Evolutionary conservation across 2,797 vertebrate genomes (phyloP).

Genomic region (Scolopax rusticola): DNA sequence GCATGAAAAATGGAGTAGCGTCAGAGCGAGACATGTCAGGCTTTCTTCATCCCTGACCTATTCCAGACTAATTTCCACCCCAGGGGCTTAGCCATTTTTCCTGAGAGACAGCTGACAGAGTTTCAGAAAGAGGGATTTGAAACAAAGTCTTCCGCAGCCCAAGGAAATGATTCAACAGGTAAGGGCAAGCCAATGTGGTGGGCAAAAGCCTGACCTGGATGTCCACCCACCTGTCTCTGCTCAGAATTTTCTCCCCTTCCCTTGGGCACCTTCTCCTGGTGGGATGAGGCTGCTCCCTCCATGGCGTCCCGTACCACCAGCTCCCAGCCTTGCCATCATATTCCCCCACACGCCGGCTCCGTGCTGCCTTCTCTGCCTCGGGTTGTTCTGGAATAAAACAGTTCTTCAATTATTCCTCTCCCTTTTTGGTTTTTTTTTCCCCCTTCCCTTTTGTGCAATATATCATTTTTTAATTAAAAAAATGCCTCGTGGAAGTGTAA

Average conservation of each 20-base stretch:
- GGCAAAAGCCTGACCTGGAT: background rate
- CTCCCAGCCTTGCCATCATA: background rate
- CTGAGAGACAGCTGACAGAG: background rate
- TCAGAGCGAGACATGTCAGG: background rate
- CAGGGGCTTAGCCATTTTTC: background rate
- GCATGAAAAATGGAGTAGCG: background rate
- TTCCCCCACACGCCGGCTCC: rapidly evolving
- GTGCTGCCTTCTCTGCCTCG: background rate
- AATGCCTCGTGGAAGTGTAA: slow-evolving; percentile 71
- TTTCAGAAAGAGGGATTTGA: background rate
- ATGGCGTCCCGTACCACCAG: rapidly evolving
- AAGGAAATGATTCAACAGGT: background rate
- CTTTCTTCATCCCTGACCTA: slow-evolving; percentile 27
- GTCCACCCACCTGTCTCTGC: background rate
- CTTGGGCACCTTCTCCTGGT: background rate
- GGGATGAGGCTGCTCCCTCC: background rate
- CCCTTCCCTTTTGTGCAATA: background rate
- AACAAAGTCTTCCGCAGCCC: background rate
- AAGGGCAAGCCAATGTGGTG: background rate
- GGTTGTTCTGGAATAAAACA: slow-evolving; percentile 58
- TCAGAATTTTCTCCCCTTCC: background rate
- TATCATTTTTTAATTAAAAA: slow-evolving; percentile 82
- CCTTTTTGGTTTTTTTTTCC: background rate
- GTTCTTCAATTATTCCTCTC: slow-evolving; percentile 68
- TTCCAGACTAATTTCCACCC: slow-evolving; percentile 17